Evolutionary conservation across 2,888 invertebrate genomes (phyloP).

Genomic region (Blastobasis lacticolella): DNA sequence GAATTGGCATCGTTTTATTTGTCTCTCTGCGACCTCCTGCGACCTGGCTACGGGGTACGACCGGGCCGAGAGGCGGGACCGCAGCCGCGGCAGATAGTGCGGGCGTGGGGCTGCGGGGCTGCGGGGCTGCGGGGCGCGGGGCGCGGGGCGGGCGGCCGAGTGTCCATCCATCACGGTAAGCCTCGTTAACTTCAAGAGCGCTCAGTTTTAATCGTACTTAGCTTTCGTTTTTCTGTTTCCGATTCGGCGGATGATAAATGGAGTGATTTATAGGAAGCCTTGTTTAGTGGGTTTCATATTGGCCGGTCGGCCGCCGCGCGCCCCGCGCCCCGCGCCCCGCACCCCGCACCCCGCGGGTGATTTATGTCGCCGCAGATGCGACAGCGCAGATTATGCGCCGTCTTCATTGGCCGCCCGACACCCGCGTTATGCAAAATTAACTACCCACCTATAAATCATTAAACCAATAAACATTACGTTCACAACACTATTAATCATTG

Average conservation of each 20-base stretch:
- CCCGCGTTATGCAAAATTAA: no score
- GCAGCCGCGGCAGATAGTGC: no score
- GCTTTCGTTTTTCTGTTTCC: constrained; percentile 25
- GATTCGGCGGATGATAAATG: constrained; percentile 26
- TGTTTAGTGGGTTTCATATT: constrained; percentile 2
- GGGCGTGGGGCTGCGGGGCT: constrained; percentile 12
- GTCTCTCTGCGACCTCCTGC: no score
- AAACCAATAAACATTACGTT: no score
- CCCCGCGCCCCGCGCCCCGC: background rate
- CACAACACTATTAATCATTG: no score
- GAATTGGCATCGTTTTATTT: no score
- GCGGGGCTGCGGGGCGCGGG: constrained; percentile 13
- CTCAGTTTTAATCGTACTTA: constrained; percentile 21
- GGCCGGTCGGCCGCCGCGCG: background rate
- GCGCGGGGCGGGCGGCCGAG: constrained; percentile 17
- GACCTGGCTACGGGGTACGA: no score
- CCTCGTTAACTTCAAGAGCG: constrained; percentile 40
- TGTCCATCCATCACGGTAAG: constrained; percentile 41
- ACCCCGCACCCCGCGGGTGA: background rate
- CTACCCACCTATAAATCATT: no score
- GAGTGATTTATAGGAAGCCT: constrained; percentile 28
- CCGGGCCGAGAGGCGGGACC: no score
- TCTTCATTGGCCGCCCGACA: no score
- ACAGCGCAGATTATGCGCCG: no score
- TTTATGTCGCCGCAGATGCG: no score